Base-by-base conservation (phyloP, 2,888 invertebrate species). In the Polylopha cassiicola region DNA sequence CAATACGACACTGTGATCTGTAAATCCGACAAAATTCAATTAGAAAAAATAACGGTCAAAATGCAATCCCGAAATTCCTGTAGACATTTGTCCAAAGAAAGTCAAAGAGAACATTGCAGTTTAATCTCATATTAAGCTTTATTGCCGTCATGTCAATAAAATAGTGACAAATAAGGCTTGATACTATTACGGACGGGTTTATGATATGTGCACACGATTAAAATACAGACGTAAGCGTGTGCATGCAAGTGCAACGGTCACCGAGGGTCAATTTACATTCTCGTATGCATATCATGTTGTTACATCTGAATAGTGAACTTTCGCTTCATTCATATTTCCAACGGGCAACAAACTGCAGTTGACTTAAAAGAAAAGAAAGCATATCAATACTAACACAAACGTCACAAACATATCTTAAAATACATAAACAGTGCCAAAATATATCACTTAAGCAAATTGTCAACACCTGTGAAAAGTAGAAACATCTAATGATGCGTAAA, bases 1-100 rank as follows among this genome's bases (percentile, higher is more conserved):
- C 69, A 96, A 86, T 57, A 95, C 88, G 47, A 92, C 90, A 76
- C 94, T 94, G 75, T 92, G 92, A 88, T 95, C 95, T 95, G 87
- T 51, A 84, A 84, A 60, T 50, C 38, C 37, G 41, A 50, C 29
- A 10, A 21, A 39, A 47, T 37, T 52, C 37, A 17, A 44, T 15
- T 32, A 22, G 8, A 16, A 10, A 36, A 33, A 42, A 18, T 39
- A 30, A 32, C 36, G 33, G 22, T 17, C 22, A 32, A 23, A 36
- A 30, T 49, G 44, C 51, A 46, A 45, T 43, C 47, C 51, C 52
- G 55, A 64, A 66, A 64, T n/a, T n/a, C n/a, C n/a, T n/a, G n/a
- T 34, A 39, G 36, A 34, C 47, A 30, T 46, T 45, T 43, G 32
- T 44, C 29, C 23, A 29, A 49, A 41, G 58, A 56, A 57, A 57